Conservation (phyloP, 35 echinoderm and acorn worm genomes). For the Eucidaris tribuloides region DNA sequence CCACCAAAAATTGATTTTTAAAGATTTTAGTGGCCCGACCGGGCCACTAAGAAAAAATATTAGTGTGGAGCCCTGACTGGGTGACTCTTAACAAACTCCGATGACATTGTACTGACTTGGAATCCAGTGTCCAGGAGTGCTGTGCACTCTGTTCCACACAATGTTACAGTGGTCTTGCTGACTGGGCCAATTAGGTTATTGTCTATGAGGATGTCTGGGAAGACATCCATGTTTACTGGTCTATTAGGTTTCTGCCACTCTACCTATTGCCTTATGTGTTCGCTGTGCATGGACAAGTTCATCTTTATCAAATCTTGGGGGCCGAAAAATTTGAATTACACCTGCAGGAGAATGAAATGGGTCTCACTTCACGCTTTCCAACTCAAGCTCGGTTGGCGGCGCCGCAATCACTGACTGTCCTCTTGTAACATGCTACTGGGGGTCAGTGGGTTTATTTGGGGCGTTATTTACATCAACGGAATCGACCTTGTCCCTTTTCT, state of each 20-base stretch:
- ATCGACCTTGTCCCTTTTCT: neutral
- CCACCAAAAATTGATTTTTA: too few relatives aligned
- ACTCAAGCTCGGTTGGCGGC: too few relatives aligned
- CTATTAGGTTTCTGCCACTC: neutral
- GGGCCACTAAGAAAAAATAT: too few relatives aligned
- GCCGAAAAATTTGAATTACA: too few relatives aligned
- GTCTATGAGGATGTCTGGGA: neutral
- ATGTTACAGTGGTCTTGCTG: too few relatives aligned
- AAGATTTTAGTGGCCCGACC: too few relatives aligned
- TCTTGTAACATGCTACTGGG: neutral
- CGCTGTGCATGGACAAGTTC: neutral
- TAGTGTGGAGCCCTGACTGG: too few relatives aligned
- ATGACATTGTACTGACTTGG: neutral
- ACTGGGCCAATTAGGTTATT: too few relatives aligned
- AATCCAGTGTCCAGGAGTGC: slow-evolving; percentile 26
- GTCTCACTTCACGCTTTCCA: too few relatives aligned
- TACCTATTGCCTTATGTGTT: neutral
- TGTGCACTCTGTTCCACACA: neutral
- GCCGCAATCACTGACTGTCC: neutral
- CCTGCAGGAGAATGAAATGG: too few relatives aligned
- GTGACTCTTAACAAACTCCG: neutral
- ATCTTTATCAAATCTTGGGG: too few relatives aligned
- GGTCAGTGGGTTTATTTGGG: too few relatives aligned
- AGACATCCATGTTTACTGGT: neutral
- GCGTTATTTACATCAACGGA: neutral